Base-by-base conservation (phyloP, 2,888 invertebrate genomes). In the Galerucella nymphaeae region DNA sequence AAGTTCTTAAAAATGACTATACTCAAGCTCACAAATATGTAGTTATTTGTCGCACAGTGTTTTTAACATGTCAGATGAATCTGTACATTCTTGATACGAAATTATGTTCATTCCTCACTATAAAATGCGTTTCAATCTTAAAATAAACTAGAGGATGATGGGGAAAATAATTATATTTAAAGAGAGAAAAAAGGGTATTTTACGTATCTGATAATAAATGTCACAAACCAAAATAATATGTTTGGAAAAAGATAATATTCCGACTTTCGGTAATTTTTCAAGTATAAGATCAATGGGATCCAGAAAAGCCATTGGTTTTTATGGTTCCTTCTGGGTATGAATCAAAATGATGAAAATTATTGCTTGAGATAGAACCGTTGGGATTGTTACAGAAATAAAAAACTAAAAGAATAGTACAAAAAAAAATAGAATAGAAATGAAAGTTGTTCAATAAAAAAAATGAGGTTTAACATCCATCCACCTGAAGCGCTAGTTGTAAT, bases 261-360 rank as follows among this genome's bases (percentile, higher is more conserved):
- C 42, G 42, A 42, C 11, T 2, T 42, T 42, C 5, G 45, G 45
- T 63, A 69, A 72, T 76, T 75, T 75, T 67, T 76, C 73, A 70
- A 58, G 57, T 55, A 38, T 16, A 59, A 67, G 69, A 71, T 74
- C 71, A 71, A 74, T 72, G 55, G 74, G 63, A 66, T 62, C 69
- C 73, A 68, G 68, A 66, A 69, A 70, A 72, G 70, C 70, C 72
- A 76, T 76, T 73, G 74, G 72, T 72, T 75, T 75, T 76, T 76
- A 76, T 76, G 71, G 68, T 2, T 71, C n/a, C 63, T 68, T 64
- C 58, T 66, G 53, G 65, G 50, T 65, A 73, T 75, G 73, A 75
- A 76, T 76, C 75, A 76, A 76, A 75, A 75, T 75, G 76, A 73
- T 75, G 70, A 68, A 75, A 75, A 73, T 70, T 57, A 75, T 76